Evolutionary conservation across 1,140 invertebrate species (phyloP).

Genomic region (Achatina immaculata): DNA sequence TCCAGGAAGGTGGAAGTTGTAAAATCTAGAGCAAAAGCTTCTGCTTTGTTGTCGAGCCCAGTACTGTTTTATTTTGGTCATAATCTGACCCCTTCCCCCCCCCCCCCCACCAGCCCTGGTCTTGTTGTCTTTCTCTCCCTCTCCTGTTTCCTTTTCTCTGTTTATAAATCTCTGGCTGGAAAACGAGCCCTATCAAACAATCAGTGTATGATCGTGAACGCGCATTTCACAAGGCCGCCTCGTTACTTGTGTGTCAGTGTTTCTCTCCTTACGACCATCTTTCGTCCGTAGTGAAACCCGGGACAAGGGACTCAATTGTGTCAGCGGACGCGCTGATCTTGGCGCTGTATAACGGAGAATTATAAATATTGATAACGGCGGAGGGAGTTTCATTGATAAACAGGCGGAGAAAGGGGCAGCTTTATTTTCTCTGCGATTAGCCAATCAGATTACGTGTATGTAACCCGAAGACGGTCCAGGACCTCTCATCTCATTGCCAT

Average conservation of each 20-base stretch:
- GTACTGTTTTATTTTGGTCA: no score
- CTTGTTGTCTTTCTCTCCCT: not conserved
- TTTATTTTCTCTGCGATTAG: not conserved
- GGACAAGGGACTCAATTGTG: not conserved
- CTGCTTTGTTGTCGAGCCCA: no score
- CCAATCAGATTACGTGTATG: not conserved
- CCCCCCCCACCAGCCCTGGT: no score
- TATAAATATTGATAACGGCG: slow-evolving; percentile 2
- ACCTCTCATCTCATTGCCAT: not conserved
- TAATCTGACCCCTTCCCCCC: no score
- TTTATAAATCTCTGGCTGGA: not conserved
- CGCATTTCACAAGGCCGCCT: no score
- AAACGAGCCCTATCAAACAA: not conserved
- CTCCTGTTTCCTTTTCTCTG: not conserved
- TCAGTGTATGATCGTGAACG: no score
- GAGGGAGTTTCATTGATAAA: not conserved
- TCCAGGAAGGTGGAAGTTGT: no score
- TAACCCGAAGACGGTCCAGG: not conserved
- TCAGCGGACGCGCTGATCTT: not conserved
- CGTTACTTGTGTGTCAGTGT: no score
- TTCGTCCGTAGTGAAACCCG: no score
- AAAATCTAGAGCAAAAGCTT: no score
- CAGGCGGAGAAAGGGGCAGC: not conserved
- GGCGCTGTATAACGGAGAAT: not conserved
- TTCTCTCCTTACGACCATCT: no score